Evolutionary conservation across 1,140 invertebrate genomes (phyloP).

Genomic region (Neelides sp.): DNA sequence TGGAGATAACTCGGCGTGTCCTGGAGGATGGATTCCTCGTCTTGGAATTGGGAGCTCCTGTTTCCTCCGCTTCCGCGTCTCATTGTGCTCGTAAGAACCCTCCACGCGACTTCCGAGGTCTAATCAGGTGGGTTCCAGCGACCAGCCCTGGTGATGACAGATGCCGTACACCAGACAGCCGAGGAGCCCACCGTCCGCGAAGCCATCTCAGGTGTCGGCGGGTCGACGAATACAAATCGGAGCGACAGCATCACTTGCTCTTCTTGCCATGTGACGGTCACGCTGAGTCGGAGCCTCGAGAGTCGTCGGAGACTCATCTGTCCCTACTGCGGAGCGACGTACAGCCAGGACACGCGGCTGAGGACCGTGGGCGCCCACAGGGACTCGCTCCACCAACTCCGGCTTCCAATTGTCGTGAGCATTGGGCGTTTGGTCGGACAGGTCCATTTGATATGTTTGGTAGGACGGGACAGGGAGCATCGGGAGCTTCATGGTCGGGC

Average conservation of each 20-base stretch:
- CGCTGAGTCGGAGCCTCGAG: conserved; percentile 25
- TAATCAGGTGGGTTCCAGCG: conserved; percentile 12
- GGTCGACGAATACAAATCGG: conserved; percentile 24
- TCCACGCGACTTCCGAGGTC: too few species aligned
- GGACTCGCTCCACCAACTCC: conserved; percentile 22
- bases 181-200: conserved; percentile 13
- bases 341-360: conserved; percentile 22
- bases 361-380: conserved; percentile 4
- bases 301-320: conserved; percentile 25
- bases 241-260: conserved; percentile 31
- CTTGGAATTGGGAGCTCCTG: conserved; percentile 31
- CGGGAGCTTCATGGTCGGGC: conserved; percentile 33
- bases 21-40: conserved; percentile 21
- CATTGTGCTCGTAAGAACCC: conserved; percentile 28
- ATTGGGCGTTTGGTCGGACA: neutral
- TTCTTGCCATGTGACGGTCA: conserved; percentile 31
- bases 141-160: conserved; percentile 29
- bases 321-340: conserved; percentile 28
- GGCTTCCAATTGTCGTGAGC: conserved; percentile 31
- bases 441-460: neutral
- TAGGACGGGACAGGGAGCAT: conserved; percentile 27
- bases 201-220: conserved; percentile 6
- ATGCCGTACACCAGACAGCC: conserved; percentile 22
- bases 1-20: conserved; percentile 1
- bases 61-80: conserved; percentile 30